phyloP scores from a whole-genome alignment of 1,140 invertebrate genomes.

The Magallana gigas region DNA sequence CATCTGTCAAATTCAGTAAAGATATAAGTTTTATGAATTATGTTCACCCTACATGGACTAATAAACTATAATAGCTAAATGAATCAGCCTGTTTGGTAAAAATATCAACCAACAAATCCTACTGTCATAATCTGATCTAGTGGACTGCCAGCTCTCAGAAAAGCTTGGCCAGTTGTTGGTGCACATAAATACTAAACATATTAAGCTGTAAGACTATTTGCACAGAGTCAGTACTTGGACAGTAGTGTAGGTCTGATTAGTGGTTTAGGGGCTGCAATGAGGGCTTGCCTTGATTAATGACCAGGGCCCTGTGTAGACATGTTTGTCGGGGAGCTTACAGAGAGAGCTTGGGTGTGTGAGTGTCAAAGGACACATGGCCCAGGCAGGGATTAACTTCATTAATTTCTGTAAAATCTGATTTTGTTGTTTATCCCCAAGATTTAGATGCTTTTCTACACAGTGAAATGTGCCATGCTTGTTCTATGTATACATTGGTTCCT shows the following conservation, averaged over 20 bases:
- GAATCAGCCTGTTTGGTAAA: too few relatives aligned
- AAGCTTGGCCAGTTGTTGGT: too few relatives aligned
- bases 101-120: too few relatives aligned
- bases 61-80: too few relatives aligned
- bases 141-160: too few relatives aligned
- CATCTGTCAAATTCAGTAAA: conserved; percentile 6
- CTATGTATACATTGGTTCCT: neutral
- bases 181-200: too few relatives aligned
- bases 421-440: neutral
- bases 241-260: neutral
- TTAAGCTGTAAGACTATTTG: neutral
- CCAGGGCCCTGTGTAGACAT: conserved; percentile 5
- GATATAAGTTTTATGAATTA: neutral
- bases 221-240: neutral
- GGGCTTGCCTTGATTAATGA: conserved; percentile 9
- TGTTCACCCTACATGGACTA: neutral
- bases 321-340: conserved; percentile 8
- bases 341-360: conserved; percentile 17
- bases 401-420: conserved; percentile 11
- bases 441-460: neutral
- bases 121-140: too few relatives aligned
- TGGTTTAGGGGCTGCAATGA: neutral
- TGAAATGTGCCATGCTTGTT: neutral
- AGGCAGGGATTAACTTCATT: neutral
- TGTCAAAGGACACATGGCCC: neutral